A percentile compares a stretch with the other conserved stretches of the same genome.
Conservation (phyloP, 1,140 invertebrate genomes). For the Frieseomelitta varia region DNA sequence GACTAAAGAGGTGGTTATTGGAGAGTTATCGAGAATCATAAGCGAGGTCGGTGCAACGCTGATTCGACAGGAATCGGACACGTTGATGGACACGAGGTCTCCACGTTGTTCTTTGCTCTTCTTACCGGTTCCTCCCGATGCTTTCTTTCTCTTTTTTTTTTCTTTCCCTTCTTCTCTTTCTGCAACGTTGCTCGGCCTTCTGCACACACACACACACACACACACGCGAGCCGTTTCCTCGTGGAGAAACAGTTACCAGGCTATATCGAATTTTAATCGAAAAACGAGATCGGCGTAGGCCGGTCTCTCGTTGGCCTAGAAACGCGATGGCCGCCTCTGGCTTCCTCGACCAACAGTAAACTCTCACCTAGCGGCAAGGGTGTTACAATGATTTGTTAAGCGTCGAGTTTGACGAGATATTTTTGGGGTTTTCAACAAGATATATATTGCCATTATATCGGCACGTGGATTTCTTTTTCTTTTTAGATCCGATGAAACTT, state of each 20-base stretch:
- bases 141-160: not conserved
- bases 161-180: too few relatives aligned
- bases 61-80: not conserved
- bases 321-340: conserved; percentile 7
- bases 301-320: conserved; percentile 57
- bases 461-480: too few relatives aligned
- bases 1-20: conserved; percentile 35
- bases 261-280: conserved; percentile 66
- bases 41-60: not conserved
- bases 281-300: conserved; percentile 61
- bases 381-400: not conserved
- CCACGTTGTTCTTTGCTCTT: conserved; percentile 3
- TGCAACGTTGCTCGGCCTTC: not conserved
- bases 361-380: not conserved
- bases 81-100: conserved; percentile 21
- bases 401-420: too few relatives aligned
- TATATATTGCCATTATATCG: too few relatives aligned
- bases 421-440: too few relatives aligned
- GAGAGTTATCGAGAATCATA: not conserved
- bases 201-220: not conserved
- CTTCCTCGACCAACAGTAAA: not conserved
- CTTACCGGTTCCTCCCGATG: conserved; percentile 40
- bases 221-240: conserved; percentile 3
- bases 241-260: conserved; percentile 53
- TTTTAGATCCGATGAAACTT: too few relatives aligned